Base-by-base conservation (phyloP, 1,140 invertebrate genomes). In the Marisa cornuarietis region DNA sequence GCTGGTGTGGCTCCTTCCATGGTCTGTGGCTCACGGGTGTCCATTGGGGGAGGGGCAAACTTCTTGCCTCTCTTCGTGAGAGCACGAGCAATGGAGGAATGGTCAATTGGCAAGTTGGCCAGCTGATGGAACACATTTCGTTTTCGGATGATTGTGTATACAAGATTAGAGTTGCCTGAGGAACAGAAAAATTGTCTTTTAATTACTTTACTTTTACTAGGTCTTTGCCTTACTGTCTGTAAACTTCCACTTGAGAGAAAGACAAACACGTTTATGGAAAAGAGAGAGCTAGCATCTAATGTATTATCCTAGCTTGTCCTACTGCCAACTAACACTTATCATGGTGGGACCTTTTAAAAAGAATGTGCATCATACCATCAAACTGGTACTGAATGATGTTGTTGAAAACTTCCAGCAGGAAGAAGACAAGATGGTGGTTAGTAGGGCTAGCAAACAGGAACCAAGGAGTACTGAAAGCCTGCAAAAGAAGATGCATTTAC, bases 361-460 rank as follows among this genome's bases (percentile, higher is more conserved):
- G 14, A 61, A 61, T 7, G 3, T 42, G 31, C 31, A 58, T 88
- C 92, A 93, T 85, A 95, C 98, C 98, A 93, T 99, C 99, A 92
- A 99, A 99, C 91, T 99, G 99, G 91, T 99, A 99, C 92, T 99
- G 98, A 85, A 99, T 99, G 83, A 99, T 99, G 89, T 99, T 99
- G 91, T 99, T 99, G 91, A 99, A 99, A 86, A 99, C 98, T 93
- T 99, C 99, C 54, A 99, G 93, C 42, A 99, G 92, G 91, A 99
- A 99, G 92, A 99, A 99, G 0, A 99, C 96, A 71, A 99, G 93
- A 92, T 99, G 98, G 92, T 99, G 97, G 92, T 99, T 99, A 49
- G 96, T 96, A 2, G 97, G 96, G 14, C 96, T 95, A 10, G 97
- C 98, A 90, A 98, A 99, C 83, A 99, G 92, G 92, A 99, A 99